These are phyloP conservation scores for Micrastur ruficollis DNA, from an alignment of 2,797 vertebrate genomes.

Conservation along the genomic window DNA sequence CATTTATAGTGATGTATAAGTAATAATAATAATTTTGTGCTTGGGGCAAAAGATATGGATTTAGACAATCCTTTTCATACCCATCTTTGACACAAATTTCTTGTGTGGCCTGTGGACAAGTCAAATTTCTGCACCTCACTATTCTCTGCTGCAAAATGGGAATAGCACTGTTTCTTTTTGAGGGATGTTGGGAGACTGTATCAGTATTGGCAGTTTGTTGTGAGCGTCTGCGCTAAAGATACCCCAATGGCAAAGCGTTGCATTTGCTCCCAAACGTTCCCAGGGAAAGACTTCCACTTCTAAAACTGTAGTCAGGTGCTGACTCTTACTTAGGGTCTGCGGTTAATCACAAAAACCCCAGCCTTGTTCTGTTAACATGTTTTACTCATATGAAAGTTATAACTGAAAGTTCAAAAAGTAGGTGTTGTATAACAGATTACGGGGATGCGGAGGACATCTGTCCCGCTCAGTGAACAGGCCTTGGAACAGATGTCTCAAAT, in stretches of 20 bases:
- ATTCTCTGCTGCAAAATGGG: neutral
- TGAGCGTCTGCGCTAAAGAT: neutral
- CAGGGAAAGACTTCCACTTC: neutral
- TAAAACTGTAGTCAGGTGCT: neutral
- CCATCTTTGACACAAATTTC: neutral
- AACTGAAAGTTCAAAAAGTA: conserved; percentile 74
- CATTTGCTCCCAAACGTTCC: neutral
- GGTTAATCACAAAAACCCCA: conserved; percentile 48
- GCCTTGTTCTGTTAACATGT: conserved; percentile 54
- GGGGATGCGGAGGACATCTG: conserved; percentile 77
- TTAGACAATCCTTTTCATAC: neutral
- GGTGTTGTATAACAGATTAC: conserved; percentile 76
- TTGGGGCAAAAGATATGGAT: conserved; percentile 18
- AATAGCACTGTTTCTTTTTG: neutral
- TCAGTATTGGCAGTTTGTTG: neutral
- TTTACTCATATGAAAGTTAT: conserved; percentile 69
- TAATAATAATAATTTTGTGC: conserved; percentile 62
- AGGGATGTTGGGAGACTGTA: neutral
- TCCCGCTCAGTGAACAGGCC: conserved; percentile 75
- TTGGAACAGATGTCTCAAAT: conserved; percentile 79
- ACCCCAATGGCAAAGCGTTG: neutral
- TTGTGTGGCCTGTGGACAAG: neutral
- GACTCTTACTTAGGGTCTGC: neutral
- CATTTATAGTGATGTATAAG: conserved; percentile 53
- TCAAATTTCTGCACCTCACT: neutral